Evolutionary conservation across 2,888 invertebrate species (phyloP).

Genomic region (Aphelenchoides bicaudatus): DNA sequence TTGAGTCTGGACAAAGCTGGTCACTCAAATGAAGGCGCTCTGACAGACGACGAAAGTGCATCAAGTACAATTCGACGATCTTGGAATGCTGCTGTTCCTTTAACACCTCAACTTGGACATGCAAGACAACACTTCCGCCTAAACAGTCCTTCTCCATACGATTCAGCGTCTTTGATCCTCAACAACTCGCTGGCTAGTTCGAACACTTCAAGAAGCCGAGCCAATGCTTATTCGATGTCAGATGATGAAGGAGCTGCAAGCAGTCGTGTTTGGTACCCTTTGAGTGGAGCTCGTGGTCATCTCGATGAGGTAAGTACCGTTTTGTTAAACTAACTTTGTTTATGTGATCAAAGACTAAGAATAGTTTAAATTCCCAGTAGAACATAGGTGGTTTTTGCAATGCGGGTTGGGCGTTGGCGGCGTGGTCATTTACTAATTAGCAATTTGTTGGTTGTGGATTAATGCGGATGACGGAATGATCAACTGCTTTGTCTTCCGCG

Average conservation of each 20-base stretch:
- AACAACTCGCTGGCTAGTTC: conserved; percentile 5
- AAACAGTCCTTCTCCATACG: conserved; percentile 13
- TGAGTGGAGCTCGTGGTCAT: no score
- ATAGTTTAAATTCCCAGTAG: no score
- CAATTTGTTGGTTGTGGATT: no score
- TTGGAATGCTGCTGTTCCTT: conserved; percentile 10
- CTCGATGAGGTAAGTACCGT: no score
- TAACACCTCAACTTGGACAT: conserved; percentile 2
- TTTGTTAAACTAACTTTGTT: no score
- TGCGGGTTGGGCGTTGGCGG: no score
- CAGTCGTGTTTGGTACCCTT: no score
- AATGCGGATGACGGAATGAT: no score
- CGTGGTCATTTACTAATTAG: no score
- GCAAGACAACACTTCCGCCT: neutral
- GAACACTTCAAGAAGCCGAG: neutral
- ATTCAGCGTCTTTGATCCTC: conserved; percentile 11
- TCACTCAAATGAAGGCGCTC: neutral
- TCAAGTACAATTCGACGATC: neutral
- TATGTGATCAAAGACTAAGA: no score
- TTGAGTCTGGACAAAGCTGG: conserved; percentile 2
- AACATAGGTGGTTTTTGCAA: no score
- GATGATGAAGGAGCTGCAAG: conserved; percentile 20
- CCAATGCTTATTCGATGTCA: conserved; percentile 15
- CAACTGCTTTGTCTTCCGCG: no score
- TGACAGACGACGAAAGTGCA: neutral